Conservation (phyloP, 1,140 invertebrate genomes). For the Contarinia nasturtii region DNA sequence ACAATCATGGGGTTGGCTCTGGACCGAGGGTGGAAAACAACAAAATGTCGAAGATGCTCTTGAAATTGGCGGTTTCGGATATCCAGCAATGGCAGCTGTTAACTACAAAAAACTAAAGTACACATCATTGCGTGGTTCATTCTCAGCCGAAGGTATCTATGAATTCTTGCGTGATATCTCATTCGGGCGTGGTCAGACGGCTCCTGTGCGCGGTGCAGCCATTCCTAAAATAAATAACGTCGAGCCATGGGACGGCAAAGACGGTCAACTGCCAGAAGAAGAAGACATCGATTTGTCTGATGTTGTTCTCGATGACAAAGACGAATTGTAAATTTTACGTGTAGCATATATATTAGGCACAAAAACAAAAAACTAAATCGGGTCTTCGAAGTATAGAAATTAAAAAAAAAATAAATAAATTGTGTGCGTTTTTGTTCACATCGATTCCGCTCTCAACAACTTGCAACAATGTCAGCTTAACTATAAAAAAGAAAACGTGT, state of each 20-base stretch:
- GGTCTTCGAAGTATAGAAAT: no score
- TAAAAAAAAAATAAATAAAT: no score
- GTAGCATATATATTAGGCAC: no score
- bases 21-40: conserved; percentile 82
- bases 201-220: conserved; percentile 66
- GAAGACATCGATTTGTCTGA: conserved; percentile 90
- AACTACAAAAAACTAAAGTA: conserved; percentile 96
- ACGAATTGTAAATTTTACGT: conserved; percentile 61
- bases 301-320: conserved; percentile 63
- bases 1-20: conserved; percentile 96
- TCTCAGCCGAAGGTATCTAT: conserved; percentile 84
- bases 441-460: no score
- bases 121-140: conserved; percentile 81
- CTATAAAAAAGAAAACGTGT: no score
- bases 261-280: conserved; percentile 71
- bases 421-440: no score
- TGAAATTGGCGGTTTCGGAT: conserved; percentile 84
- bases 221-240: conserved; percentile 57
- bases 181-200: conserved; percentile 83
- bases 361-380: no score
- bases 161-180: conserved; percentile 90
- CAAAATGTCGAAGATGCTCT: conserved; percentile 66
- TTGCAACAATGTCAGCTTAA: no score
- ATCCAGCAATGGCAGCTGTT: conserved; percentile 88
- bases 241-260: conserved; percentile 93